Conservation (phyloP, 2,888 invertebrate genomes). For the Limenitis arthemis region DNA sequence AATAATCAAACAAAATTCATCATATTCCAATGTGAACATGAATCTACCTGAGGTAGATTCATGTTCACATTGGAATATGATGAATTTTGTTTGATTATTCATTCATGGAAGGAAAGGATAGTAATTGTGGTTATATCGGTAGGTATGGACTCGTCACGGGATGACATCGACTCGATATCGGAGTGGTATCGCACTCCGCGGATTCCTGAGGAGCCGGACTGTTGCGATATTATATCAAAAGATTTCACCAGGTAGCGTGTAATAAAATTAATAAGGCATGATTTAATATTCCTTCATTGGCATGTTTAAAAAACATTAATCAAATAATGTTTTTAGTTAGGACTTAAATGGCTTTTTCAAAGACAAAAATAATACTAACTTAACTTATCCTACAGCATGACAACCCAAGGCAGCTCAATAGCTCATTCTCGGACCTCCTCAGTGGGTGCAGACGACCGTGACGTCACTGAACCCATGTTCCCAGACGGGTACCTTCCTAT, state of each 20-base stretch:
- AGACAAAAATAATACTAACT: no score
- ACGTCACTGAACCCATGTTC: constrained; percentile 24
- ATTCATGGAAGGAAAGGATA: neutral
- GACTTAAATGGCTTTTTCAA: no score
- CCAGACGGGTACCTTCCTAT: constrained; percentile 77
- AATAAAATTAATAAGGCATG: neutral
- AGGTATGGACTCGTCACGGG: constrained; percentile 48
- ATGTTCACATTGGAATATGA: neutral
- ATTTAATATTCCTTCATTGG: neutral
- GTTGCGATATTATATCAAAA: constrained; percentile 44
- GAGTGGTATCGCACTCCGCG: constrained; percentile 62
- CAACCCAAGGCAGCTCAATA: constrained; percentile 45
- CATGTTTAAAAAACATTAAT: no score
- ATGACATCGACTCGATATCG: constrained; percentile 48
- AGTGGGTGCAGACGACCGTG: constrained; percentile 35
- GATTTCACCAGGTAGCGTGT: constrained; percentile 49
- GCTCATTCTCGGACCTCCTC: constrained; percentile 77
- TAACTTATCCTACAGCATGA: constrained; percentile 29
- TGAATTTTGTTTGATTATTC: neutral
- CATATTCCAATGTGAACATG: no score
- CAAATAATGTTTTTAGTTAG: no score
- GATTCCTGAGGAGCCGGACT: constrained; percentile 63
- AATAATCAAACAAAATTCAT: no score
- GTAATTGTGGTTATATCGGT: neutral
- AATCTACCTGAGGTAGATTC: no score